phyloP scores from a whole-genome alignment of 2,888 invertebrate genomes.

The Sphinx pinastri region DNA sequence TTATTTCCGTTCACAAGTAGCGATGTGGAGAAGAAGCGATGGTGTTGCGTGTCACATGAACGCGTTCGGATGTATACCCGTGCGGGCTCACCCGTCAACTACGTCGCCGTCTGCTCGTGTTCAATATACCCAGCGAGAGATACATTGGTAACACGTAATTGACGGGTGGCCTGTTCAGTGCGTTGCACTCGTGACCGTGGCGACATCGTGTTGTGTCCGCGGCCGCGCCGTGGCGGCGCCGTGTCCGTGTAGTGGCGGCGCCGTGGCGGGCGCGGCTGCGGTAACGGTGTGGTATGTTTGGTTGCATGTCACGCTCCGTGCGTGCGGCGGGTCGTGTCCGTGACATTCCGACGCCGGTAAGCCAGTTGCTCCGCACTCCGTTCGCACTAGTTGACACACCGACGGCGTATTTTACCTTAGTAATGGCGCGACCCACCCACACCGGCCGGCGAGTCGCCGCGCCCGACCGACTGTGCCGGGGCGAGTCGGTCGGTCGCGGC shows the following conservation, averaged over 20 bases:
- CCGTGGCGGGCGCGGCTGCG: slow-evolving; percentile 34
- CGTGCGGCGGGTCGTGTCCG: slow-evolving; percentile 51
- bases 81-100: neutral
- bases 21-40: slow-evolving; percentile 27
- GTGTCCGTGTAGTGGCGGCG: slow-evolving; percentile 5
- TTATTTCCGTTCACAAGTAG: slow-evolving; percentile 49
- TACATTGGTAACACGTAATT: neutral
- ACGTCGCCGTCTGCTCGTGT: neutral
- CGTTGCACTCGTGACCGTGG: neutral
- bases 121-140: neutral
- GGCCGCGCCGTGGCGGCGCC: neutral
- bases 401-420: slow-evolving; percentile 77
- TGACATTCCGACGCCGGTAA: slow-evolving; percentile 61
- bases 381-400: slow-evolving; percentile 53
- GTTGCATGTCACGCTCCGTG: slow-evolving; percentile 69
- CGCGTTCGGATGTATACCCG: slow-evolving; percentile 23
- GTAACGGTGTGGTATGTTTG: slow-evolving; percentile 66
- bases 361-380: slow-evolving; percentile 53
- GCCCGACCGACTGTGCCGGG: neutral
- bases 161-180: neutral
- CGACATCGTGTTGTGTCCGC: neutral
- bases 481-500: neutral
- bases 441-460: slow-evolving; percentile 33
- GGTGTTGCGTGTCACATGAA: slow-evolving; percentile 31
- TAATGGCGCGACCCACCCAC: slow-evolving; percentile 62